Conservation (phyloP, 2,113 vertebrate genomes). For the Perca fluviatilis region DNA sequence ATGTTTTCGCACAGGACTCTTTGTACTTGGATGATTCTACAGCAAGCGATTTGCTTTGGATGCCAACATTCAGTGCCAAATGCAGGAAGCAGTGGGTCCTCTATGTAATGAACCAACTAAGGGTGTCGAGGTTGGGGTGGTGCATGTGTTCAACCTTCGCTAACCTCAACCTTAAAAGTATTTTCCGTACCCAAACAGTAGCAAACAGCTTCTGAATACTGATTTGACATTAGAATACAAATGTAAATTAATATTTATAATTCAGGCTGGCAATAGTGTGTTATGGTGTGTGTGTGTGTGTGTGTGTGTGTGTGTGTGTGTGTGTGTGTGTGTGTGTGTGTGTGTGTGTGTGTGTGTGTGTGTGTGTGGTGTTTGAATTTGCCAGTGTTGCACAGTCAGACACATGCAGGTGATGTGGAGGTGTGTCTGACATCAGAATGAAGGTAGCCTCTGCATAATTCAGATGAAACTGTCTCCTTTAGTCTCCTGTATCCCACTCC, state of each 20-base stretch:
- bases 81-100: constrained; percentile 5
- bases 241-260: constrained; percentile 37
- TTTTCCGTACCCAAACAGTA: background rate
- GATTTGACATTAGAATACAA: constrained; percentile 20
- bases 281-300: background rate
- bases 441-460: constrained; percentile 77
- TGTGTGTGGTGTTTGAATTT: background rate
- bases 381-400: constrained; percentile 13
- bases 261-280: background rate
- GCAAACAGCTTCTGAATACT: constrained; percentile 18
- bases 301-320: constrained; percentile 8
- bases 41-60: constrained; percentile 16
- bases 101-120: constrained; percentile 1
- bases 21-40: constrained; percentile 41
- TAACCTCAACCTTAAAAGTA: background rate
- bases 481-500: constrained; percentile 35
- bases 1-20: constrained; percentile 27
- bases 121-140: background rate
- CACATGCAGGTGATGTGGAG: constrained; percentile 56
- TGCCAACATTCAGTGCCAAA: constrained; percentile 3
- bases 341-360: background rate
- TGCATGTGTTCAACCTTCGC: background rate
- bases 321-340: constrained; percentile 20
- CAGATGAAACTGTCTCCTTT: constrained; percentile 71
- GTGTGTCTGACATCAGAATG: constrained; percentile 70